Percentiles rank a stretch among this genome's conserved stretches.
Evolutionary conservation across 53 echinoderm and acorn worm genomes (phyloP).

Genomic region (Paracentrotus lividus): DNA sequence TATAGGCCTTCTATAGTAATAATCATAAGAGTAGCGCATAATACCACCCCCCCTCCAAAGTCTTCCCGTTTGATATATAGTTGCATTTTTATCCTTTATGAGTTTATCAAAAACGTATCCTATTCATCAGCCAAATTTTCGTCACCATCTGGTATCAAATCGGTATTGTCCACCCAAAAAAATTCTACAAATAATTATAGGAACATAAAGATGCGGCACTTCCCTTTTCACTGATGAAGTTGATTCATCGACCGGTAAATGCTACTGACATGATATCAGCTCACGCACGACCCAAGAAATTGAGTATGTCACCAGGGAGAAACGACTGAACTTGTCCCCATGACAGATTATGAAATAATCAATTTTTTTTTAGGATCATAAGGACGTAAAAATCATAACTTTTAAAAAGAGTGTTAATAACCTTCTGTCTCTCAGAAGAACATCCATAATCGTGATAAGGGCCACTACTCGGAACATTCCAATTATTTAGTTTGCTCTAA

Average conservation of each 20-base stretch:
- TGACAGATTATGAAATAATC: neutral
- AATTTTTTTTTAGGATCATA: too few relatives aligned
- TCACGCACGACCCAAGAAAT: slow-evolving; percentile 16
- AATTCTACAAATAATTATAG: neutral
- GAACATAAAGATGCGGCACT: neutral
- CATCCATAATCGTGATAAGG: neutral
- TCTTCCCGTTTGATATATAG: too few relatives aligned
- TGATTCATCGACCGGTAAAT: slow-evolving; percentile 29
- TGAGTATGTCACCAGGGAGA: slow-evolving; percentile 22
- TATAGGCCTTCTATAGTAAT: too few relatives aligned
- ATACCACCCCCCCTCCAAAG: too few relatives aligned
- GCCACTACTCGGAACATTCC: neutral
- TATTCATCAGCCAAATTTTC: neutral
- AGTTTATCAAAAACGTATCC: neutral
- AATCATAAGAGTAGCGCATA: too few relatives aligned
- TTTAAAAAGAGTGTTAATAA: too few relatives aligned
- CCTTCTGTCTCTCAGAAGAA: slow-evolving; percentile 7
- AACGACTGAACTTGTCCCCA: neutral
- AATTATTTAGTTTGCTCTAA: neutral
- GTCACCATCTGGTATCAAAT: neutral
- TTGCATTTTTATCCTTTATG: neutral
- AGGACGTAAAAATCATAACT: too few relatives aligned
- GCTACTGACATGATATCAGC: slow-evolving; percentile 6
- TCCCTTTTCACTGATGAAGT: neutral
- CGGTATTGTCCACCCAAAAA: neutral